Evolutionary conservation across 1,140 invertebrate genomes (phyloP), one percentile per base, ranked within the genome.

Genomic region (Nylanderia fulva): DNA sequence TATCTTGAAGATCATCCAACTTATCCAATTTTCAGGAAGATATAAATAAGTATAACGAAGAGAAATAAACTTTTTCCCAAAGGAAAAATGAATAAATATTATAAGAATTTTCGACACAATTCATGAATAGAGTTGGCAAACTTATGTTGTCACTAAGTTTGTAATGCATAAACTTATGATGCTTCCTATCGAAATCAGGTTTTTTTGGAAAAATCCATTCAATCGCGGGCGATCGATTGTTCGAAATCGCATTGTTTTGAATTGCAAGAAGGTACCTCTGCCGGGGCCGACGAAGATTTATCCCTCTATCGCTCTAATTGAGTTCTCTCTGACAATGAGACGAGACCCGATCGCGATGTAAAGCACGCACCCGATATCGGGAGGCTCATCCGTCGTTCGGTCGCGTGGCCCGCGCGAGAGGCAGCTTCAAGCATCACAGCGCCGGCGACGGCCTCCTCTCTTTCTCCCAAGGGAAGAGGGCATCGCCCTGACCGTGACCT

Each of bases 401-500:
- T 85, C 76, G 85, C 58, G 68, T 58, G 85, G 66, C 56, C 71
- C 63, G 45, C 45, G 54, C 72, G 63, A 72, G 74, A 58, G 42
- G 52, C 56, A 60, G 63, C 75, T 85, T 82, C 58, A 11, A 82
- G 77, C 66, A 58, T 60, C 77, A 29, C 9, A 18, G 1, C 33
- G 29, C 33, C 29, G 7, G 15, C 60, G 5, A 48, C 79, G 69
- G 64, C 79, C 79, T 85, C 63, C 87, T 88, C 85, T 92, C 84
- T 60, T 72, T 90, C 85, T 87, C 86, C 86, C 82, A 84, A 91
- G 87, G 92, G 87, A 90, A 91, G 93, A 93, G 93, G 93, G 90
- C 93, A 94, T 94, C 93, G 94, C 91, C 93, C 94, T 93, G 94
- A 93, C 94, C 94, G 93, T 94, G 94, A 94, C 94, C 94, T 94